Percentiles rank a stretch among this genome's conserved stretches.
Conservation (phyloP, 1,140 invertebrate genomes). For the Panulirus ornatus region DNA sequence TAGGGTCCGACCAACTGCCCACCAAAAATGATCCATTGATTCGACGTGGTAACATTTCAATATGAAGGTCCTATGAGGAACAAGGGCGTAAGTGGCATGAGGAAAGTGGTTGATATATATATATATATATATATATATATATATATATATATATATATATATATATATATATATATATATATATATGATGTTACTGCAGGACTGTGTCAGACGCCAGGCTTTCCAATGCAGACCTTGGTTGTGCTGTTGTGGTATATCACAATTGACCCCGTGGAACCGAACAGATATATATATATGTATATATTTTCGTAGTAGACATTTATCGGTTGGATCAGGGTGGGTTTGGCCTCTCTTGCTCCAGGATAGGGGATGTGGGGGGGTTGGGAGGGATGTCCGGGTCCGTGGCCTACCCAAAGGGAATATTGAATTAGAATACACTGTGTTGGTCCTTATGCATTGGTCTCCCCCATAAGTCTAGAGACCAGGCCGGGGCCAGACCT, state of each 20-base stretch:
- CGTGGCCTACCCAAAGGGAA: background rate
- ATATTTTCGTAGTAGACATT: too few relatives aligned
- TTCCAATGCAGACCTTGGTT: too few relatives aligned
- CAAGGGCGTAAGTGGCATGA: conserved; percentile 26
- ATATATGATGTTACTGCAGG: too few relatives aligned
- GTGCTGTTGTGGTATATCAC: too few relatives aligned
- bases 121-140: background rate
- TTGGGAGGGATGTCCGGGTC: too few relatives aligned
- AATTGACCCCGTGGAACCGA: too few relatives aligned
- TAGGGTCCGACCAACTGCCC: conserved; percentile 57
- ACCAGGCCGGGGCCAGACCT: background rate
- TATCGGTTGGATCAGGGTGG: background rate
- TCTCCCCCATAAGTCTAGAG: background rate
- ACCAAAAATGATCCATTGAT: conserved; percentile 72
- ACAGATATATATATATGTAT: background rate
- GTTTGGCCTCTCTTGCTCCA: background rate
- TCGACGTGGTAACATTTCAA: conserved; percentile 70
- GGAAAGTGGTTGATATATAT: too few relatives aligned
- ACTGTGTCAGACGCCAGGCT: too few relatives aligned
- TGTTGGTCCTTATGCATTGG: conserved; percentile 46
- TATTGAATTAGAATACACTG: conserved; percentile 67
- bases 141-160: background rate
- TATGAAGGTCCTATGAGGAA: conserved; percentile 33
- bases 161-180: background rate
- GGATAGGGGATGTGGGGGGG: background rate